Evolutionary conservation across 2,113 vertebrate genomes (phyloP).

Genomic region (Scolopax mira): DNA sequence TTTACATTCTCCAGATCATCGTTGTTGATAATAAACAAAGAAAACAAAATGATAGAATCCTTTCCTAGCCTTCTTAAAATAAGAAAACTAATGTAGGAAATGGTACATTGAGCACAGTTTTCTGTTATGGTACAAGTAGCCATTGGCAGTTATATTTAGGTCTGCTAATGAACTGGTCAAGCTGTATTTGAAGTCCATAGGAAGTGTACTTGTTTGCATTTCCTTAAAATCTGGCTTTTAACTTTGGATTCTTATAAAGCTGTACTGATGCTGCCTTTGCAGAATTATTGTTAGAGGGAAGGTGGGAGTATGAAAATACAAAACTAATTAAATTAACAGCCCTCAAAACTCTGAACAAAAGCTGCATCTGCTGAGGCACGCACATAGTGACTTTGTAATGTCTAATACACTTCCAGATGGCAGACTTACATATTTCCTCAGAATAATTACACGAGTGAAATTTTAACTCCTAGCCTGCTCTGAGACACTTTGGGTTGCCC

Average conservation of each 20-base stretch:
- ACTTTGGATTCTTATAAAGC: not conserved
- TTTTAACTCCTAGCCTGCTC: conserved; percentile 54
- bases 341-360: conserved; percentile 62
- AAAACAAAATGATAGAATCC: not conserved
- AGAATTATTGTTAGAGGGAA: conserved; percentile 41
- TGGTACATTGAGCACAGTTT: not conserved
- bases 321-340: conserved; percentile 67
- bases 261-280: not conserved
- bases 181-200: not conserved
- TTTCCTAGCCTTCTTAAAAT: not conserved
- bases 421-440: conserved; percentile 51
- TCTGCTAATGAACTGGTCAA: not conserved
- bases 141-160: not conserved
- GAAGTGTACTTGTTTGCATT: not conserved
- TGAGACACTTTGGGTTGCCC: not conserved
- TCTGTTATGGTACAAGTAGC: not conserved
- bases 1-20: not conserved
- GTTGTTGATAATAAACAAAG: not conserved
- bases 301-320: conserved; percentile 62
- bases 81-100: not conserved
- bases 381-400: conserved; percentile 47
- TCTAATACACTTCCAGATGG: conserved; percentile 66
- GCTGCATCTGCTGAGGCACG: conserved; percentile 65
- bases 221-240: not conserved
- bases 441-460: conserved; percentile 43